A percentile compares a stretch with the other conserved stretches of the same genome.
Evolutionary conservation across 2,113 vertebrate species (phyloP).

Genomic region (Amphilophus citrinellus): DNA sequence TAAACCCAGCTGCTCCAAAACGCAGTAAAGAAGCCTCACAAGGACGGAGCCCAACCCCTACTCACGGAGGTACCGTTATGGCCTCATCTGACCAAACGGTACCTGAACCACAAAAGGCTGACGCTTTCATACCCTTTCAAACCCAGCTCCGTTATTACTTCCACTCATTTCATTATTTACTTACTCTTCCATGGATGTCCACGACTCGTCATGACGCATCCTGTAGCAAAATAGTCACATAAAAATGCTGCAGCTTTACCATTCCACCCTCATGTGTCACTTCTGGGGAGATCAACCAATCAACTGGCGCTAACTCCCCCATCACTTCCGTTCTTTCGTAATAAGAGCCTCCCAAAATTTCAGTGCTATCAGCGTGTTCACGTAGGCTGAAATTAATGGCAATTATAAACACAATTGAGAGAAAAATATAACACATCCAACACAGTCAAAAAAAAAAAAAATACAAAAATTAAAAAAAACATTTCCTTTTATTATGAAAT

Average conservation of each 20-base stretch:
- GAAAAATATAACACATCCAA: neutral
- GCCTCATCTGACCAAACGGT: neutral
- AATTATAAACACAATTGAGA: neutral
- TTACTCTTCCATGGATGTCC: neutral
- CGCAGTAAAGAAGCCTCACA: neutral
- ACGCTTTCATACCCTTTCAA: neutral
- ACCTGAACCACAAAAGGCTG: neutral
- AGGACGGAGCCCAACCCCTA: neutral
- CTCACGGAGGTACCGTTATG: neutral
- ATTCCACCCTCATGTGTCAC: too few relatives aligned
- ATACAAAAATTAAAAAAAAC: neutral
- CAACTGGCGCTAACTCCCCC: neutral
- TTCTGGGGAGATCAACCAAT: neutral
- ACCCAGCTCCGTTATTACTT: neutral
- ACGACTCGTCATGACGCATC: neutral
- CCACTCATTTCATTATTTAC: neutral
- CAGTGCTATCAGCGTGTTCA: neutral
- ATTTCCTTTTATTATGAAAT: conserved; percentile 13
- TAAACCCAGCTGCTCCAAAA: neutral
- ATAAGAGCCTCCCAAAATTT: neutral
- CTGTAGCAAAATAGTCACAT: neutral
- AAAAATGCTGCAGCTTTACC: neutral
- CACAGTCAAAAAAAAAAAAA: neutral
- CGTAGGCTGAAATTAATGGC: neutral
- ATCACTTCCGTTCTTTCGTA: conserved; percentile 5